These are phyloP conservation scores for Mallotus villosus DNA, from an alignment of 2,797 vertebrate species.

Conservation along the genomic window DNA sequence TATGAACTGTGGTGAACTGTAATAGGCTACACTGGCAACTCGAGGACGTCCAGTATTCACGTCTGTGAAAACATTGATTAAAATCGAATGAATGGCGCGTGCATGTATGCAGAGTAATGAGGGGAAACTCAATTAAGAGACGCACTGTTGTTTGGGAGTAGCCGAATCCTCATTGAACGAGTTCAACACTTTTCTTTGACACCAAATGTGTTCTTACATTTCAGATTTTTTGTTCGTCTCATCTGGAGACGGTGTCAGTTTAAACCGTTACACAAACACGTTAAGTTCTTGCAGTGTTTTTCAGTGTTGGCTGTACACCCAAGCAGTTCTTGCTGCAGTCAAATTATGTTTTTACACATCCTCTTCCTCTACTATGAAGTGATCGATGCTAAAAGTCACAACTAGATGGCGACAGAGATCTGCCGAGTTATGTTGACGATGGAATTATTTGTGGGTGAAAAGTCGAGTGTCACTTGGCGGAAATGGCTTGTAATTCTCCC, in stretches of 20 bases:
- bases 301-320: not conserved
- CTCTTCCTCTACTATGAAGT: not conserved
- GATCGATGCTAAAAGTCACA: not conserved
- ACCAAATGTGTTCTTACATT: no score
- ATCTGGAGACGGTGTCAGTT: no score
- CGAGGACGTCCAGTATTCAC: not conserved
- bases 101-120: not conserved
- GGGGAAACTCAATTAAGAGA: not conserved
- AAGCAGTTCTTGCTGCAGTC: not conserved
- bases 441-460: not conserved
- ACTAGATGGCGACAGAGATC: not conserved
- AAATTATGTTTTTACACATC: not conserved
- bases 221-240: no score
- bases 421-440: not conserved
- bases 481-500: conserved; percentile 4
- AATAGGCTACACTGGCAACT: not conserved
- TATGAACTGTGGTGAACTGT: not conserved
- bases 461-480: not conserved
- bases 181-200: no score
- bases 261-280: no score
- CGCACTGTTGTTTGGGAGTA: not conserved
- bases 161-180: not conserved
- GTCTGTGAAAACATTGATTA: not conserved
- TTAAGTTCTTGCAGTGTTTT: not conserved
- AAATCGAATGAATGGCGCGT: not conserved